Evolutionary conservation across 2,888 invertebrate genomes (phyloP).

Genomic region (Dasypolia templi): DNA sequence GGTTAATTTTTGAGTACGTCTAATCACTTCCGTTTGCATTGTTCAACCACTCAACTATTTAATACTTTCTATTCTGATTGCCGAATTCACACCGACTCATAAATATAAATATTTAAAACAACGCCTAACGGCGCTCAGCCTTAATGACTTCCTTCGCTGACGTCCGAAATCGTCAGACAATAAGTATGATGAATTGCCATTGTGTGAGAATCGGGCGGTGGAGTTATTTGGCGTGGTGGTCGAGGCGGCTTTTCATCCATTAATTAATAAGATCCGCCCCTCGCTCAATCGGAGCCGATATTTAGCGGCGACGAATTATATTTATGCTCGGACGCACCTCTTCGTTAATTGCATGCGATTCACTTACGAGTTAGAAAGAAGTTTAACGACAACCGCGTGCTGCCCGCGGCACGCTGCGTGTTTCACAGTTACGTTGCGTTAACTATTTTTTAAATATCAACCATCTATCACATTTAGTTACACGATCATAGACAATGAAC

Average conservation of each 20-base stretch:
- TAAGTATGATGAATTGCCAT: slow-evolving; percentile 88
- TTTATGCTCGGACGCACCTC: slow-evolving; percentile 85
- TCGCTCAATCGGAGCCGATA: slow-evolving; percentile 85
- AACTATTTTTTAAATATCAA: slow-evolving; percentile 63
- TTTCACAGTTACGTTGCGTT: slow-evolving; percentile 65
- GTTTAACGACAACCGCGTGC: slow-evolving; percentile 79
- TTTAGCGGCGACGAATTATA: slow-evolving; percentile 83
- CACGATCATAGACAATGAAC: slow-evolving; percentile 56
- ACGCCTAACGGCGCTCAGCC: slow-evolving; percentile 78
- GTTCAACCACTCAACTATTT: slow-evolving; percentile 66
- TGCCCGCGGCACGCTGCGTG: slow-evolving; percentile 68
- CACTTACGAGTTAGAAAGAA: slow-evolving; percentile 82
- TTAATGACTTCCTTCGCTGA: slow-evolving; percentile 88
- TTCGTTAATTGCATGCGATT: slow-evolving; percentile 85
- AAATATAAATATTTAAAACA: slow-evolving; percentile 80
- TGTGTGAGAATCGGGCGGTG: slow-evolving; percentile 85
- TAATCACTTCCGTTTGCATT: slow-evolving; percentile 73
- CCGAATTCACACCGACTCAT: slow-evolving; percentile 76
- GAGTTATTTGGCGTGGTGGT: slow-evolving; percentile 82
- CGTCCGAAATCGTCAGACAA: slow-evolving; percentile 88
- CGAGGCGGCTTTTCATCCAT: slow-evolving; percentile 86
- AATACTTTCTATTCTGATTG: slow-evolving; percentile 73
- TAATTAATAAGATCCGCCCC: slow-evolving; percentile 88
- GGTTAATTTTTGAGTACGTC: slow-evolving; percentile 74
- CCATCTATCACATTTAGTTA: slow-evolving; percentile 61